These are phyloP conservation scores for Leptobrachium leishanense DNA, from an alignment of 2,113 vertebrate genomes.

Conservation along the genomic window DNA sequence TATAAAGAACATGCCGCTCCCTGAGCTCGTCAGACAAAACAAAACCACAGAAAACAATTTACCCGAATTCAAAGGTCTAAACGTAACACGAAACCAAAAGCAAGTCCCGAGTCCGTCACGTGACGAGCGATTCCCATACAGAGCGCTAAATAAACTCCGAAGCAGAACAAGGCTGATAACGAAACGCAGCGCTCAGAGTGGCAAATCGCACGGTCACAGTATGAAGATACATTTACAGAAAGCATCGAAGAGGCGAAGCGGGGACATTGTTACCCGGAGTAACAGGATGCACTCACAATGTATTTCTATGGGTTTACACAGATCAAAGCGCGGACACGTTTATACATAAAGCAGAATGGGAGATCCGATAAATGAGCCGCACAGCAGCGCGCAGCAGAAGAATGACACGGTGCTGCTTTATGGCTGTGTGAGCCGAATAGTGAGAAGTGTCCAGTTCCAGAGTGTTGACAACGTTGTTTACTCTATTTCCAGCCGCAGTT, in stretches of 20 bases:
- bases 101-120: neutral
- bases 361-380: no score
- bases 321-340: no score
- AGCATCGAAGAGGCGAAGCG: neutral
- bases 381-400: no score
- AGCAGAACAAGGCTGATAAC: neutral
- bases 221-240: neutral
- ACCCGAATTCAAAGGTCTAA: constrained; percentile 10
- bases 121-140: neutral
- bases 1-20: no score
- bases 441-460: no score
- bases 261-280: neutral
- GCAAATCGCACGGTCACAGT: constrained; percentile 3
- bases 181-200: neutral
- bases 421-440: no score
- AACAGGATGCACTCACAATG: neutral
- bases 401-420: no score
- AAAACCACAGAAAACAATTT: neutral
- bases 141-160: neutral
- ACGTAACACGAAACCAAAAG: constrained; percentile 1
- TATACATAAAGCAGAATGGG: no score
- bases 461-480: no score
- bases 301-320: no score
- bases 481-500: no score
- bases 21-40: no score